These are phyloP conservation scores for Telmatochromis brachygnathus DNA, from an alignment of 2,113 vertebrate genomes.

Conservation along the genomic window DNA sequence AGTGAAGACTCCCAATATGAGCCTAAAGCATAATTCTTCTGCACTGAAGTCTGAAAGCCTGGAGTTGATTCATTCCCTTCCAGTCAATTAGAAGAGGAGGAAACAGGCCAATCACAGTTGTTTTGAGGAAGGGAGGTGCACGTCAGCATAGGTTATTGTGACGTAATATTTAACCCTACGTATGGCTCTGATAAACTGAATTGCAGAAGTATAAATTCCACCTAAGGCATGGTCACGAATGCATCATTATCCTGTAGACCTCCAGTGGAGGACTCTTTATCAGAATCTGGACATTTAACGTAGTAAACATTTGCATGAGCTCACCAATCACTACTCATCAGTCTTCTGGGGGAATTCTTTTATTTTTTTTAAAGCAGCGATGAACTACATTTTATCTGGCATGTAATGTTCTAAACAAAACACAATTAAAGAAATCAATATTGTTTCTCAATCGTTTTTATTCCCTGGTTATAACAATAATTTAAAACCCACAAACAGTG, in stretches of 20 bases:
- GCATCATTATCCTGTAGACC: not conserved
- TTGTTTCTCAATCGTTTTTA: constrained; percentile 2
- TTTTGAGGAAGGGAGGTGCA: not conserved
- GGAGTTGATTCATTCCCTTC: not conserved
- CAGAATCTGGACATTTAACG: not conserved
- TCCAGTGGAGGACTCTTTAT: not conserved
- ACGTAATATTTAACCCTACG: not conserved
- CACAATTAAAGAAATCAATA: not conserved
- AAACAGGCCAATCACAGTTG: not conserved
- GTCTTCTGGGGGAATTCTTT: not conserved
- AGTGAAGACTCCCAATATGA: not conserved
- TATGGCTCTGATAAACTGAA: not conserved
- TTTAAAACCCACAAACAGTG: not conserved
- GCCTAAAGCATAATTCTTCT: not conserved
- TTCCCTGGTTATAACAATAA: not conserved
- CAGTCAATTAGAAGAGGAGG: not conserved
- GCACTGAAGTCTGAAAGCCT: not conserved
- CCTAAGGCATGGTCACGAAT: not conserved
- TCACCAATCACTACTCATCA: not conserved
- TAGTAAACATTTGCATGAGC: not conserved
- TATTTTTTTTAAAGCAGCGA: not conserved
- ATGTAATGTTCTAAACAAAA: not conserved
- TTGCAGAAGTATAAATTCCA: not conserved
- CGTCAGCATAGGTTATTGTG: not conserved
- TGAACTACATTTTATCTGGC: not conserved